These are phyloP conservation scores for Pammene aurita DNA, from an alignment of 2,888 invertebrate species.

Conservation along the genomic window DNA sequence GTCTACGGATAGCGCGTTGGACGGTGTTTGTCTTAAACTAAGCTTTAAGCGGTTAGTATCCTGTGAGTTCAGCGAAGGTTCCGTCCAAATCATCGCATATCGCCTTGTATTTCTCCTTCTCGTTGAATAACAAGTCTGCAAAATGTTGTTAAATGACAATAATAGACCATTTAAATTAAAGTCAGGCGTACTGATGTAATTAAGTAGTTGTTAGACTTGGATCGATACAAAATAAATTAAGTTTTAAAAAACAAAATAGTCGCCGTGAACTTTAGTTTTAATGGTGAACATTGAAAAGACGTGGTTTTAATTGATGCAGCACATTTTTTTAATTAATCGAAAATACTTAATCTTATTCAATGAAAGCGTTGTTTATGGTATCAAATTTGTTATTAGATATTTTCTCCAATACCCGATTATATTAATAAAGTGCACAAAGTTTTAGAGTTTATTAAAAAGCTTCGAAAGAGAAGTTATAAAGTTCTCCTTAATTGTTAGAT, in stretches of 20 bases:
- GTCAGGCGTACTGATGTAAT: slow-evolving; percentile 6
- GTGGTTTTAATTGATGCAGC: no score
- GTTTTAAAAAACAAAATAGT: not conserved
- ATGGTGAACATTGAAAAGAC: not conserved
- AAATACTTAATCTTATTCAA: not conserved
- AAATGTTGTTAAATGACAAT: slow-evolving; percentile 76
- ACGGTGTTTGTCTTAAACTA: slow-evolving; percentile 71
- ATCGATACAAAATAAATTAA: not conserved
- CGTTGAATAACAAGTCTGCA: slow-evolving; percentile 92
- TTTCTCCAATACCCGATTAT: not conserved
- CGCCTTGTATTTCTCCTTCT: slow-evolving; percentile 97
- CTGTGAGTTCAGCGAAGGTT: slow-evolving; percentile 98
- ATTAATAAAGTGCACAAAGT: slow-evolving; percentile 1
- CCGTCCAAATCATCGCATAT: slow-evolving; percentile 98
- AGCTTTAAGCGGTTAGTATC: slow-evolving; percentile 88
- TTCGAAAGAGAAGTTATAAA: slow-evolving; percentile 62
- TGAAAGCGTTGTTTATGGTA: not conserved
- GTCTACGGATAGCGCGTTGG: slow-evolving; percentile 54
- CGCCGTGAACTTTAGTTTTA: slow-evolving; percentile 17
- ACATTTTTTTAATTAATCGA: not conserved
- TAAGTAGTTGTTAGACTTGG: no score
- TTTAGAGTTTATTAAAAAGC: slow-evolving; percentile 58
- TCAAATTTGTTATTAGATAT: not conserved
- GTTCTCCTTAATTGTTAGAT: slow-evolving; percentile 62
- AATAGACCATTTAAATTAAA: slow-evolving; percentile 48